A percentile compares a stretch with the other conserved stretches of the same genome.
Conservation (phyloP, 1,140 invertebrate genomes). For the Lucilia cuprina region DNA sequence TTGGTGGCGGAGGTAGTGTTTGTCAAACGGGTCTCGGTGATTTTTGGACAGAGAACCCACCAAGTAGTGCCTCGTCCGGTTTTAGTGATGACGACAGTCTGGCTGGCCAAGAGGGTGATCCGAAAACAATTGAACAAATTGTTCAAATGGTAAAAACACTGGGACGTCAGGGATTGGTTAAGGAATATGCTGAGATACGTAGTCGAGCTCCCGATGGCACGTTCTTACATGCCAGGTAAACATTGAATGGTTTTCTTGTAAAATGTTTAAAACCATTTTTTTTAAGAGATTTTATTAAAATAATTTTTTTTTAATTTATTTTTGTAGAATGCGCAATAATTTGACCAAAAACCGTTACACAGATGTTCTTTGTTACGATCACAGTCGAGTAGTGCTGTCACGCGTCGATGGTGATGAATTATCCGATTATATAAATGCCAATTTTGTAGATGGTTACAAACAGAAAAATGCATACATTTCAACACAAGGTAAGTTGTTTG, state of each 20-base stretch:
- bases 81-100: constrained; percentile 89
- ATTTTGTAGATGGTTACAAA: constrained; percentile 97
- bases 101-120: constrained; percentile 73
- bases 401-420: constrained; percentile 76
- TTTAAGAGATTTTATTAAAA: neutral
- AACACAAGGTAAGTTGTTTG: constrained; percentile 79
- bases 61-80: constrained; percentile 80
- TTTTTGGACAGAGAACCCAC: constrained; percentile 72
- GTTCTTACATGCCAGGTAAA: constrained; percentile 73
- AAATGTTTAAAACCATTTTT: neutral
- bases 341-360: constrained; percentile 93
- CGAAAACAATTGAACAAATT: constrained; percentile 75
- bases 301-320: constrained; percentile 35
- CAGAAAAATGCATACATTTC: constrained; percentile 98
- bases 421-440: constrained; percentile 96
- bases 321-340: constrained; percentile 78
- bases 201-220: constrained; percentile 82
- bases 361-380: constrained; percentile 95
- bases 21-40: constrained; percentile 49
- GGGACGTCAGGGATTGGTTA: constrained; percentile 78
- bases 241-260: neutral
- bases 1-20: constrained; percentile 56
- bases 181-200: constrained; percentile 87
- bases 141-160: constrained; percentile 77
- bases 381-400: constrained; percentile 86